A percentile compares a stretch with the other conserved stretches of the same genome.
These are phyloP conservation scores for Ariopsis seemanni DNA, from an alignment of 2,113 vertebrate genomes.

Conservation along the genomic window DNA sequence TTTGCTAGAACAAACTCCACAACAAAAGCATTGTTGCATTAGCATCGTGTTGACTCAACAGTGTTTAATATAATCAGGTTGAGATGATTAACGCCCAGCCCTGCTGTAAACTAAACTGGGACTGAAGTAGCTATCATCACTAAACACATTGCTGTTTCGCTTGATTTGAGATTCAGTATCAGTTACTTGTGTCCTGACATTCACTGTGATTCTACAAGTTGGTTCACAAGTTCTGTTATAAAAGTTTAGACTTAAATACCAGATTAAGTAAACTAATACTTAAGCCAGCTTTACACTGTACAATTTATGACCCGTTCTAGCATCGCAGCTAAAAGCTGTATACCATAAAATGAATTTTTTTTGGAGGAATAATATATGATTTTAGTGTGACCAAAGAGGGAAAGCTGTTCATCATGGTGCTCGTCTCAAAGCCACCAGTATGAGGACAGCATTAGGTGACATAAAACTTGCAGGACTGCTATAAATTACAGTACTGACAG, in stretches of 20 bases:
- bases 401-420: neutral
- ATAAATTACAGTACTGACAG: neutral
- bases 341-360: neutral
- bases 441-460: neutral
- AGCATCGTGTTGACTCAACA: neutral
- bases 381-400: neutral
- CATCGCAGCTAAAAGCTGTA: no score
- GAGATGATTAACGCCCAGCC: neutral
- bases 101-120: neutral
- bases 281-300: neutral
- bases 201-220: neutral
- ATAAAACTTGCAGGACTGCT: neutral
- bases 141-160: neutral
- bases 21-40: neutral
- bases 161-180: neutral
- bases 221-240: neutral
- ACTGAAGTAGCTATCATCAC: neutral
- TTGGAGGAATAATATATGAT: neutral
- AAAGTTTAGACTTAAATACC: neutral
- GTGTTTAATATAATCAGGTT: neutral
- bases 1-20: neutral
- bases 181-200: neutral
- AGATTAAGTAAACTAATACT: neutral
- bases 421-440: neutral
- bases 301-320: neutral